phyloP scores from a whole-genome alignment of 35 echinoderm and acorn worm genomes.

The Stichopus chloronotus region DNA sequence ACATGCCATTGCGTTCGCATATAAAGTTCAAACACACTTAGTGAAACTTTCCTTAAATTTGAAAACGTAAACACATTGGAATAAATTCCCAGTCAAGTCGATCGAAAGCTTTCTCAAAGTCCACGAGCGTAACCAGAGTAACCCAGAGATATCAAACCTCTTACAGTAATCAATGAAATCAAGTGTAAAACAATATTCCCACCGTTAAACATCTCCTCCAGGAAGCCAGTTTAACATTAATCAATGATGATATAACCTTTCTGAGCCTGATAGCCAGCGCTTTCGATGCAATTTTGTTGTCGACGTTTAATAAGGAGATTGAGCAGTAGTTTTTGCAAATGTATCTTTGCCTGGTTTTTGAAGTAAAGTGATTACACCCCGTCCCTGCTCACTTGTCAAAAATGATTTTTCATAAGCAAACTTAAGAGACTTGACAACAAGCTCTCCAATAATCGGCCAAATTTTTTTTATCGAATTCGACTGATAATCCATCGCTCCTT shows the following conservation, averaged over 20 bases:
- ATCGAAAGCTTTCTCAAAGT: background rate
- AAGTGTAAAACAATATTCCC: too few species aligned
- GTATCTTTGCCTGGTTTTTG: slow-evolving; percentile 37
- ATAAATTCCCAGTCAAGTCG: background rate
- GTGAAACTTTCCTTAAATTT: background rate
- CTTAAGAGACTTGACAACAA: background rate
- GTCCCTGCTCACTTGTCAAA: slow-evolving; percentile 21
- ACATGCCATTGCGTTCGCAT: background rate
- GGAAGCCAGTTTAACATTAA: too few species aligned
- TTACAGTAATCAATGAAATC: background rate
- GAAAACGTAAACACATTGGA: background rate
- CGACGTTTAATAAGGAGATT: background rate
- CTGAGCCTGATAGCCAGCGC: background rate
- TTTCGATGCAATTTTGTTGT: background rate
- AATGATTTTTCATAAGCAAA: background rate
- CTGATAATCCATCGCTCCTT: background rate
- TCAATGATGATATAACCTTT: too few species aligned
- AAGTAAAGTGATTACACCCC: slow-evolving; percentile 16
- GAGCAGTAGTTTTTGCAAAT: background rate
- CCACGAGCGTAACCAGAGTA: too few species aligned
- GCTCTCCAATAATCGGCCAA: background rate
- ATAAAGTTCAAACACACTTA: background rate
- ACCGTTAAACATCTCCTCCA: too few species aligned
- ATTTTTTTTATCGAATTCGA: background rate
- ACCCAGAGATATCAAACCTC: background rate